These are phyloP conservation scores for Aradus depressus DNA, from an alignment of 2,888 invertebrate species.

Conservation along the genomic window DNA sequence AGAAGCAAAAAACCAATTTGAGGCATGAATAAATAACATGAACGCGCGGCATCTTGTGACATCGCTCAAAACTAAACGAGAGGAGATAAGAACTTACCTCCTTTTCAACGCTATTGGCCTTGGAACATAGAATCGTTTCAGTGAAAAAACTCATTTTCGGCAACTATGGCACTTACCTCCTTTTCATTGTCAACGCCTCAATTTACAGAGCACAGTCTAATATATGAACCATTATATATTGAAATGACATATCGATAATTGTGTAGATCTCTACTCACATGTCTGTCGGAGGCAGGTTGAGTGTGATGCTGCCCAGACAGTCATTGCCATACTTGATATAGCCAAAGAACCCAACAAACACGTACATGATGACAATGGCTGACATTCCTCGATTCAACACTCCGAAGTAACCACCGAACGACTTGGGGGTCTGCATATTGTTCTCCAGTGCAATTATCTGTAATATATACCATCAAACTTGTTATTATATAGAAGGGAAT, in stretches of 20 bases:
- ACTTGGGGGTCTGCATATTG: slow-evolving; percentile 73
- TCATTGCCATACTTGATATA: slow-evolving; percentile 65
- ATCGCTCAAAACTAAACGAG: too few species aligned
- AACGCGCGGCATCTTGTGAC: too few species aligned
- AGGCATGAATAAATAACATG: not conserved
- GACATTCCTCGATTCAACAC: slow-evolving; percentile 74
- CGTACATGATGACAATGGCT: slow-evolving; percentile 63
- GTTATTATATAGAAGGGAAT: too few species aligned
- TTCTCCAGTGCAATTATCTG: slow-evolving; percentile 85
- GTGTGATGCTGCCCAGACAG: slow-evolving; percentile 63
- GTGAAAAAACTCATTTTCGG: too few species aligned
- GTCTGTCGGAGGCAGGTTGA: slow-evolving; percentile 57
- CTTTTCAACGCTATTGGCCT: too few species aligned
- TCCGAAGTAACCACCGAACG: slow-evolving; percentile 63
- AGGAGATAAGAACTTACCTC: too few species aligned
- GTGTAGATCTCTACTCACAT: slow-evolving; percentile 46
- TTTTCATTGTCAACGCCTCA: too few species aligned
- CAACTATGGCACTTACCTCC: too few species aligned
- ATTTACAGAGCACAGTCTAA: too few species aligned
- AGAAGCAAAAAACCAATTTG: not conserved
- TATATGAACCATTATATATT: not conserved
- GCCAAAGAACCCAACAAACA: slow-evolving; percentile 69
- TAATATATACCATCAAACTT: slow-evolving; percentile 30
- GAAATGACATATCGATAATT: not conserved
- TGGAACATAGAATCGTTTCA: too few species aligned